phyloP scores from a whole-genome alignment of 1,140 invertebrate species.

The Aphaenogaster ashmeadi region DNA sequence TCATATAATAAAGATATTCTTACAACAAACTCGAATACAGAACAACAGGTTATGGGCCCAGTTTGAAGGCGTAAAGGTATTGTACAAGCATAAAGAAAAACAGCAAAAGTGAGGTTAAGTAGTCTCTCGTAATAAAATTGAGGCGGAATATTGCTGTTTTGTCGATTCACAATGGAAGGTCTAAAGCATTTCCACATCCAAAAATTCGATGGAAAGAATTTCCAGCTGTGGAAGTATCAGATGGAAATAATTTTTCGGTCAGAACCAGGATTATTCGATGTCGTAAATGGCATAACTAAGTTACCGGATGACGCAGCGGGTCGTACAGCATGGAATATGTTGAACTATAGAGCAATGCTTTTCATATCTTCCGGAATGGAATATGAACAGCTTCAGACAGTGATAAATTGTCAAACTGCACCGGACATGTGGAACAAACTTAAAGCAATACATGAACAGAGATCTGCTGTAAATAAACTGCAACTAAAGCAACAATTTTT shows the following conservation, averaged over 20 bases:
- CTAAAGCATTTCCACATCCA: neutral
- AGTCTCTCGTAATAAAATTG: no score
- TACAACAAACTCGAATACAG: no score
- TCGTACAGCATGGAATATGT: neutral
- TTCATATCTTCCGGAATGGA: neutral
- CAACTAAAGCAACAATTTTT: conserved; percentile 25
- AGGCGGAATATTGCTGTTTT: no score
- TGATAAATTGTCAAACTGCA: neutral
- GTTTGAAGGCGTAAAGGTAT: no score
- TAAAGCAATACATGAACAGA: neutral
- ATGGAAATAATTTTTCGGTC: conserved; percentile 5
- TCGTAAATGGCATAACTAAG: neutral
- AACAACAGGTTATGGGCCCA: no score
- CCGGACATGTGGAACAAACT: neutral
- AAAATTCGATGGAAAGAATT: neutral
- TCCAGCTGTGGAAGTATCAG: conserved; percentile 16
- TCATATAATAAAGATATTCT: no score
- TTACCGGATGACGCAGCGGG: neutral
- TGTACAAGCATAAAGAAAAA: no score
- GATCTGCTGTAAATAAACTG: neutral
- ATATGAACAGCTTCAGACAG: neutral
- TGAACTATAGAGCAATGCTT: neutral
- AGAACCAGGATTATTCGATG: neutral
- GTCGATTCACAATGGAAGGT: neutral
- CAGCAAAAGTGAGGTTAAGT: no score